Evolutionary conservation across 2,888 invertebrate species (phyloP).

Genomic region (Emesis russula): DNA sequence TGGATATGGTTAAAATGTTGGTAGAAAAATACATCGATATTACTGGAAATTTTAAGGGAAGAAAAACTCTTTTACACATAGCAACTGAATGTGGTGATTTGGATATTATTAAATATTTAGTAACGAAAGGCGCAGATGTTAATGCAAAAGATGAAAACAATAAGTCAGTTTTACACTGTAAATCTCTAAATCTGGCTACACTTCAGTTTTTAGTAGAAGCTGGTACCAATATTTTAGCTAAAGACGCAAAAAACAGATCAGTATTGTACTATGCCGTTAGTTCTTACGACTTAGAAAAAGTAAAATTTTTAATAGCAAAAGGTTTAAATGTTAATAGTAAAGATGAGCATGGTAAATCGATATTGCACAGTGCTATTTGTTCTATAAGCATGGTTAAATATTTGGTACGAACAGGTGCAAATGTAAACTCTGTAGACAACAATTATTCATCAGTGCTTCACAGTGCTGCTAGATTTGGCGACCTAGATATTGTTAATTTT

Average conservation of each 20-base stretch:
- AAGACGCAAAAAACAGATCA: not conserved
- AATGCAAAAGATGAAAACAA: not conserved
- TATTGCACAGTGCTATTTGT: not conserved
- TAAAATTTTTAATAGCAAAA: slow-evolving; percentile 26
- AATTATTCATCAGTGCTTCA: no score
- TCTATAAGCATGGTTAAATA: no score
- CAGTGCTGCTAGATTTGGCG: no score
- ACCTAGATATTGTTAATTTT: not conserved
- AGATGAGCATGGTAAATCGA: slow-evolving; percentile 25
- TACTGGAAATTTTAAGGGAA: no score
- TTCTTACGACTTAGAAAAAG: slow-evolving; percentile 5
- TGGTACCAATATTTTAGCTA: not conserved
- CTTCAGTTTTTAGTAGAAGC: not conserved
- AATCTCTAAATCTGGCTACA: not conserved
- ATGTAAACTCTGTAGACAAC: no score
- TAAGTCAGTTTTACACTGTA: not conserved
- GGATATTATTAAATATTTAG: not conserved
- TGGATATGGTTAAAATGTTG: not conserved
- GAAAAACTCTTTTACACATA: no score
- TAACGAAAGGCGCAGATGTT: not conserved
- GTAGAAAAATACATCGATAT: not conserved
- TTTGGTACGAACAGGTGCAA: no score
- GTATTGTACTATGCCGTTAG: not conserved
- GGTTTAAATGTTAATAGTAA: slow-evolving; percentile 17
- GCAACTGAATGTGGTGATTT: not conserved